These are phyloP conservation scores for Alces alces DNA, from an alignment of 2,113 vertebrate species.

Conservation along the genomic window DNA sequence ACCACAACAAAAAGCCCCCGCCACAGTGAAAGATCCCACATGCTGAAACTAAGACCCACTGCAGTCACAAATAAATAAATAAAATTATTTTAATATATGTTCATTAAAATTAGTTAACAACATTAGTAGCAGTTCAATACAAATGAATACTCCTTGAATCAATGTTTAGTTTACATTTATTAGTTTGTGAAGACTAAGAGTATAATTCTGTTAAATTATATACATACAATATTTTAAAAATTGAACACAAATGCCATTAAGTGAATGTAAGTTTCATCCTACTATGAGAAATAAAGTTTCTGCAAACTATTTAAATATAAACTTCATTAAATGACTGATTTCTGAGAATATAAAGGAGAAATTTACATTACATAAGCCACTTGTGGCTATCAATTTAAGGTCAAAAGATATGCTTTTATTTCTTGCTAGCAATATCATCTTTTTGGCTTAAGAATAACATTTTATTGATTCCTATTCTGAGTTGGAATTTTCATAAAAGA, in stretches of 20 bases:
- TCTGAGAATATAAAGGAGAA: background rate
- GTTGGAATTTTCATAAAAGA: background rate
- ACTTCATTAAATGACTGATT: constrained; percentile 5
- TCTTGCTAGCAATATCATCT: background rate
- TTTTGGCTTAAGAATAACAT: constrained; percentile 4
- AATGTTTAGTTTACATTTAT: background rate
- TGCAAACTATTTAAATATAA: background rate
- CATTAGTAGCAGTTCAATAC: background rate
- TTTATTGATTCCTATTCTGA: background rate
- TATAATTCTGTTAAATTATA: background rate
- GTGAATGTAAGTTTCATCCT: background rate
- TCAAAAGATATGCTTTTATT: background rate
- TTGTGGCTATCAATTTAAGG: background rate
- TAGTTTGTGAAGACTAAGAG: background rate
- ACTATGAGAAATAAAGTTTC: background rate
- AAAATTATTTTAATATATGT: background rate
- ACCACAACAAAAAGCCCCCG: background rate
- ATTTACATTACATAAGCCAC: background rate
- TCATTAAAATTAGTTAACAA: background rate
- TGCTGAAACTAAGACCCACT: background rate
- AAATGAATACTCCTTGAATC: background rate
- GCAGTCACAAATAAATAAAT: background rate
- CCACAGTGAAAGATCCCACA: background rate
- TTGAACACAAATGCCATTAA: background rate
- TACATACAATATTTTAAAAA: background rate